Base-by-base conservation (phyloP, 2,113 vertebrate species). In the Callipepla californica region DNA sequence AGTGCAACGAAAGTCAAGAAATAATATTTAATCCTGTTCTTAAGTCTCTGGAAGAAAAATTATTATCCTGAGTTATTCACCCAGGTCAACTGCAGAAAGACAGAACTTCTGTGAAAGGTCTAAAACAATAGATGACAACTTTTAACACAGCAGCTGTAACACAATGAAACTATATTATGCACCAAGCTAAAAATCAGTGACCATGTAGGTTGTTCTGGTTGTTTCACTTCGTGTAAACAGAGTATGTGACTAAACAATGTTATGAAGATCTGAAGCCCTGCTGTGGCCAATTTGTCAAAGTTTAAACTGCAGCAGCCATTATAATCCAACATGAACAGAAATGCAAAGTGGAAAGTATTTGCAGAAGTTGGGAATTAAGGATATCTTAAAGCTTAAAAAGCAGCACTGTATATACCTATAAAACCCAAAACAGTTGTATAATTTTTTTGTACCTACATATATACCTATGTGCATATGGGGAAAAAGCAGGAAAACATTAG, bases 401-500 rank as follows among this genome's bases (percentile, higher is more conserved):
- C 22, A 51, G 26, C 7, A 53, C 11, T 26, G 11, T 59, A 63
- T 20, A 62, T 50, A 25, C 25, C 36, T 36, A 36, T 51, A 90
- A 76, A 51, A 7, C 36, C 36, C 36, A 32, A 32, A 55, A 55
- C n/a, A 57, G 12, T 2, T 7, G 22, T 14, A 40, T 6, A 23
- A 80, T 72, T 26, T 66, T 8, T 47, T 18, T n/a, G 21, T 22
- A 61, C 1, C 10, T 42, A 36, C 5, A 62, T 12, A 70, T 2
- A 9, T 4, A 28, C 5, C 28, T 9, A 19, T 3, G 38, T 2
- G 11, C 2, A 14, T 32, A 81, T 2, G 20, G 23, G 3, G 23
- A 69, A 55, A 88, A 76, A 10, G 38, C 12, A 85, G 22, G n/a
- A 48, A 58, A 45, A 59, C 1, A 3, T 65, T 61, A 45, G 36